Base-by-base conservation (phyloP, 2,888 invertebrate genomes). In the Temnothorax rugatulus region DNA sequence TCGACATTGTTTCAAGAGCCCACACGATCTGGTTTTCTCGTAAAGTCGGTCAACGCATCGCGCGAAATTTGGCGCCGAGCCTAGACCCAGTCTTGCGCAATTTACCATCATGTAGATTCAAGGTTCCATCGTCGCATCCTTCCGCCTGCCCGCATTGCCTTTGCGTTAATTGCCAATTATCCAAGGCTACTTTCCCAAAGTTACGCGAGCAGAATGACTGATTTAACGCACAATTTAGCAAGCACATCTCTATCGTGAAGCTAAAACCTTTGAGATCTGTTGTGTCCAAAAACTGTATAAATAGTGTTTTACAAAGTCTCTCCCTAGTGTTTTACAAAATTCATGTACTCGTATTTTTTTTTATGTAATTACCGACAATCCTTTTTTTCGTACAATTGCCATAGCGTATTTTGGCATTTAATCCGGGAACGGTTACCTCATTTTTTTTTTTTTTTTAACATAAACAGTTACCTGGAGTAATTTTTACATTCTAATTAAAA, bases 1-100 rank as follows among this genome's bases (percentile, higher is more conserved):
- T 57, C 76, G 47, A 59, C 79, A 57, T 57, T 52, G 75, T 59
- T 82, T 69, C 50, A 13, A 50, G 29, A 61, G 63, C 44, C 59
- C 59, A 7, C 86, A 38, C 52, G 59, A 83, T 68, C 71, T 73
- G 69, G 18, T 57, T 44, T 73, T 68, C 82, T 83, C 86, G 84
- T 83, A 82, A 83, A 88, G 88, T 89, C 88, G 82, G 84, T 79
- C 90, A 89, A 88, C 64, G 76, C 76, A 84, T 79, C 85, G 89
- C 82, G 77, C 75, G 79, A 85, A 84, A 84, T 89, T 74, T 89
- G 89, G 90, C 89, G 75, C 61, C 59, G 38, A 9, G 64, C 84
- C 88, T 79, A 52, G 64, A 69, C 50, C 74, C 21, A 52, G 61
- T 66, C 34, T 85, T 84, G 76, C 87, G 79, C 79, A 79, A 74